Evolutionary conservation across 2,797 vertebrate species (phyloP), one percentile per base, ranked within the genome.

Genomic region (Sebastes elongatus): DNA sequence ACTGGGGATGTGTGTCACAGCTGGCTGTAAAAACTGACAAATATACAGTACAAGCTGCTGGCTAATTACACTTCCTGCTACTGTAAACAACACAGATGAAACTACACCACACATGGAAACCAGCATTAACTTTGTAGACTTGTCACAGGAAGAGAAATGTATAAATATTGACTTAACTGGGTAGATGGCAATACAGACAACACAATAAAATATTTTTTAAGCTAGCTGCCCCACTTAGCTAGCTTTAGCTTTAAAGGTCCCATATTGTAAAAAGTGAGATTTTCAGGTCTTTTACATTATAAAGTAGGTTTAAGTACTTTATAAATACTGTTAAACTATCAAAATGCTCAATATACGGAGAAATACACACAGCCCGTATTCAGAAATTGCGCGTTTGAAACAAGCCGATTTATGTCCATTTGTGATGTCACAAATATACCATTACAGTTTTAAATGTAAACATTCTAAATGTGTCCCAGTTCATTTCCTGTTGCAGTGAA

Each of bases 71-170:
- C 67, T 72, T 87, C 60, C 75, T 71, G 68, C 82, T 68, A 77
- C 75, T 78, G 88, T 87, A 86, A 89, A 90, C 88, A 86, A 56
- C 28, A 77, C 69, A 68, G 2, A 33, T 73, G 32, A 53, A 70
- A 71, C 52, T 18, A 18, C 49, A 72, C n/a, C 63, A 87, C 72
- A 76, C 55, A 75, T 82, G 70, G n/a, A 66, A 28, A 72, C 1
- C 16, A 46, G 2, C 2, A 6, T 1, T 10, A 57, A 42, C 38
- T 27, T 22, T 66, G 9, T 2, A 23, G 32, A 53, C 23, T 13
- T 52, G 14, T 35, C 30, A 63, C 14, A 61, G 23, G 5, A 33
- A 55, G 1, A 63, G 2, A 65, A 35, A 42, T 22, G 20, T 18
- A 25, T 5, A 59, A 18, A 28, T 14, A 7, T 64, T 18, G 27